A percentile compares a stretch with the other conserved stretches of the same genome.
Evolutionary conservation across 2,888 invertebrate species (phyloP).

Genomic region (Drosophila pseudotakahashii): DNA sequence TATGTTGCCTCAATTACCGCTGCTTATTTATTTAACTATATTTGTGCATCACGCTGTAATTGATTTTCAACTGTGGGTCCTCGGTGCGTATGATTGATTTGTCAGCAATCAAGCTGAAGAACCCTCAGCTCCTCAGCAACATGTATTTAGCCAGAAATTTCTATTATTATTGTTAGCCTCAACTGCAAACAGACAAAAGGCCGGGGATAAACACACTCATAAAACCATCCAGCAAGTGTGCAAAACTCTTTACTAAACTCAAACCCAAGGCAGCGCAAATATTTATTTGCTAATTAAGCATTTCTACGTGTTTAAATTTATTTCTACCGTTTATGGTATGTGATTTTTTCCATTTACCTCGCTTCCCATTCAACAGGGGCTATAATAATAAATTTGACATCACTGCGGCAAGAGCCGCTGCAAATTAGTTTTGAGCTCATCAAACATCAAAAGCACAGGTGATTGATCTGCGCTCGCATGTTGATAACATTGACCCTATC

Average conservation of each 20-base stretch:
- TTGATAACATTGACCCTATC: conserved; percentile 63
- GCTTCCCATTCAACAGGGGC: conserved; percentile 16
- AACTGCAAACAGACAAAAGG: conserved; percentile 27
- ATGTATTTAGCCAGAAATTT: conserved; percentile 40
- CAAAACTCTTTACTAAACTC: conserved; percentile 45
- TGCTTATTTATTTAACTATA: conserved; percentile 27
- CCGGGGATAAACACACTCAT: conserved; percentile 21
- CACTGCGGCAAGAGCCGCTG: conserved; percentile 63
- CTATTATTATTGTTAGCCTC: conserved; percentile 45
- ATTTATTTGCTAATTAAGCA: conserved; percentile 73
- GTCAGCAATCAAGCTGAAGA: conserved; percentile 27
- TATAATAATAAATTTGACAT: conserved; percentile 77
- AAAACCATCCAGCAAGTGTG: conserved; percentile 44
- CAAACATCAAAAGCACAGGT: conserved; percentile 13
- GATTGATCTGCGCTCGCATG: conserved; percentile 45
- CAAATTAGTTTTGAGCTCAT: conserved; percentile 32
- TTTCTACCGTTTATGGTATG: conserved; percentile 21
- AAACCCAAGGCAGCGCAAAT: conserved; percentile 54
- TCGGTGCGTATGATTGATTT: conserved; percentile 45
- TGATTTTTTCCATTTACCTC: conserved; percentile 35
- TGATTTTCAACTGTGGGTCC: conserved; percentile 29
- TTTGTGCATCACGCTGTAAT: conserved; percentile 31
- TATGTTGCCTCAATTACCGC: conserved; percentile 24
- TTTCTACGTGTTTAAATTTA: conserved; percentile 56
- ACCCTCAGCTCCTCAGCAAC: conserved; percentile 21